phyloP scores from a whole-genome alignment of 53 echinoderm and acorn worm species.

The Patiria pectinifera region DNA sequence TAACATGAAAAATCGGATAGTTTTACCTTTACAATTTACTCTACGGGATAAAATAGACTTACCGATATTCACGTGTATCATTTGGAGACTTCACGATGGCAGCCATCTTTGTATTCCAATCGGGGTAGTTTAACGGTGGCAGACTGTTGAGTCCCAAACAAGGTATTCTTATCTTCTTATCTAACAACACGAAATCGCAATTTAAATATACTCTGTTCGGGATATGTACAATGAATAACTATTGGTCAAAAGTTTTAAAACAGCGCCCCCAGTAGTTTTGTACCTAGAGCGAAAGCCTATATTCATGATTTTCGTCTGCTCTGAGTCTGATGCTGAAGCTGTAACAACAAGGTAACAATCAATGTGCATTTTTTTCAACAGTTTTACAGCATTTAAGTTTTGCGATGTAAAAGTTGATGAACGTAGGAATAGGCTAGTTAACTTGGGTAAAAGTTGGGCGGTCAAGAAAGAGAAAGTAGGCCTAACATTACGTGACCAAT shows the following conservation, averaged over 20 bases:
- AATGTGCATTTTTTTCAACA: too few relatives aligned
- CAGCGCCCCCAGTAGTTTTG: constrained; percentile 40
- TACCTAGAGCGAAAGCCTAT: not conserved
- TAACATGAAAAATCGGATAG: not conserved
- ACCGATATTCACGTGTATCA: constrained; percentile 74
- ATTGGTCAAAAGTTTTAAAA: constrained; percentile 59
- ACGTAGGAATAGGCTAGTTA: too few relatives aligned
- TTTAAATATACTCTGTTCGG: not conserved
- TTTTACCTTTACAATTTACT: not conserved
- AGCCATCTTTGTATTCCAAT: constrained; percentile 32
- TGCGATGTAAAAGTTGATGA: too few relatives aligned
- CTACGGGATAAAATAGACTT: not conserved
- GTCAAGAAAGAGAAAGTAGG: too few relatives aligned
- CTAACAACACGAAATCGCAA: not conserved
- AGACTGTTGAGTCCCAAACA: too few relatives aligned
- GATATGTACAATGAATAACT: not conserved
- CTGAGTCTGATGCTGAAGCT: too few relatives aligned
- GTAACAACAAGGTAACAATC: too few relatives aligned
- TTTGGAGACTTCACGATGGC: constrained; percentile 63
- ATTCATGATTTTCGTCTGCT: too few relatives aligned
- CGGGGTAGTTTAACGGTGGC: not conserved
- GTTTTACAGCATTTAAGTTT: not conserved
- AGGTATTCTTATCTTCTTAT: not conserved
- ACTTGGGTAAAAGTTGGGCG: too few relatives aligned
- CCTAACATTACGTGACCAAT: too few relatives aligned